Conservation (phyloP, 1,140 invertebrate species). For the Calliphora vicina region DNA sequence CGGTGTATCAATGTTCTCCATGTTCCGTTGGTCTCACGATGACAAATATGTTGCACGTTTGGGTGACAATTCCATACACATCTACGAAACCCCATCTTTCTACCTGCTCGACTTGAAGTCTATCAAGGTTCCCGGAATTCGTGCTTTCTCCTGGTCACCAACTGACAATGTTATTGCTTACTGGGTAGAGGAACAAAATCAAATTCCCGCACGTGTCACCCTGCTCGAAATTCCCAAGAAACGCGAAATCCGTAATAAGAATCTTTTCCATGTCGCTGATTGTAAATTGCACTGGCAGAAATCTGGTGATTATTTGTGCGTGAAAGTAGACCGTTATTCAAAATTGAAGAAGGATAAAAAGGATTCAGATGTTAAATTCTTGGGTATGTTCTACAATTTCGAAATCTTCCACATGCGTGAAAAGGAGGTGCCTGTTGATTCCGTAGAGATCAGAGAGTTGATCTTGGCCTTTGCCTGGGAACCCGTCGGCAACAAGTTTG, state of each 20-base stretch:
- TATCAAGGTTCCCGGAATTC: slow-evolving; percentile 89
- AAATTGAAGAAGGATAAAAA: slow-evolving; percentile 92
- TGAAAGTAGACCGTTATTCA: slow-evolving; percentile 97
- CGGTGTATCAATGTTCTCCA: slow-evolving; percentile 83
- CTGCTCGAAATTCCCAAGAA: slow-evolving; percentile 87
- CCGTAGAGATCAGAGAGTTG: slow-evolving; percentile 91
- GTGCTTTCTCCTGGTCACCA: slow-evolving; percentile 98
- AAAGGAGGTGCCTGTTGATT: slow-evolving; percentile 98
- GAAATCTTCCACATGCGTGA: slow-evolving; percentile 99
- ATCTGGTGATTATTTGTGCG: slow-evolving; percentile 95
- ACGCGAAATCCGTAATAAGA: slow-evolving; percentile 93
- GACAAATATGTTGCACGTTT: slow-evolving; percentile 96
- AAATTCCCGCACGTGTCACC: slow-evolving; percentile 85
- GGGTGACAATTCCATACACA: slow-evolving; percentile 83
- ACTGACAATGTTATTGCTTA: slow-evolving; percentile 96
- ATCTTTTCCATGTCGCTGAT: slow-evolving; percentile 97
- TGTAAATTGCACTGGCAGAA: slow-evolving; percentile 99
- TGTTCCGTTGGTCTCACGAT: slow-evolving; percentile 97
- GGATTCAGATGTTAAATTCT: slow-evolving; percentile 88
- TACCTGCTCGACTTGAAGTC: slow-evolving; percentile 93
- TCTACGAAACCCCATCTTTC: slow-evolving; percentile 96
- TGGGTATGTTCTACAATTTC: slow-evolving; percentile 98
- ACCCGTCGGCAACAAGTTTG: slow-evolving; percentile 94
- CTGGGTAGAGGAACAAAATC: slow-evolving; percentile 98
- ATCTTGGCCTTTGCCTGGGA: slow-evolving; percentile 99